phyloP scores from a whole-genome alignment of 2,888 invertebrate species.

The Cryptocephalus moraei region DNA sequence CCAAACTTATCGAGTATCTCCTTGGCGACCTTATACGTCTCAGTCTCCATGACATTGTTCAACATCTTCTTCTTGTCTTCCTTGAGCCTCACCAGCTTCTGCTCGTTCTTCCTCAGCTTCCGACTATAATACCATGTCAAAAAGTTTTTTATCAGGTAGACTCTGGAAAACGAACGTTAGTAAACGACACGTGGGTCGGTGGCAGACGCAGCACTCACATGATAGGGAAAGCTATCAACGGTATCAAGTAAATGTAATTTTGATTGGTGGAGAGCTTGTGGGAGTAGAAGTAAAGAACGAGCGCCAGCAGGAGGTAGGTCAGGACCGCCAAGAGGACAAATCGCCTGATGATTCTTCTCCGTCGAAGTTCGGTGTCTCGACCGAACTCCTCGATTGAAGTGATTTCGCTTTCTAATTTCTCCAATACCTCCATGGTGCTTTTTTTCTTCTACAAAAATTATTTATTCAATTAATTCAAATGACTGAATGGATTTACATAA shows the following conservation, averaged over 20 bases:
- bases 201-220: conserved; percentile 52
- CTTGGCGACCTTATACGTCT: conserved; percentile 92
- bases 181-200: not conserved
- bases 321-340: conserved; percentile 53
- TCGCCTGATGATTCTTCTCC: conserved; percentile 72
- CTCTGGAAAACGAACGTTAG: conserved; percentile 11
- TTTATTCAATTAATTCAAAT: not conserved
- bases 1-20: conserved; percentile 82
- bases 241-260: conserved; percentile 64
- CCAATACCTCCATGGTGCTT: conserved; percentile 48
- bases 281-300: conserved; percentile 70
- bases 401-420: conserved; percentile 70
- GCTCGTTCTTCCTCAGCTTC: conserved; percentile 67
- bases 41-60: conserved; percentile 94
- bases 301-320: conserved; percentile 58
- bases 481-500: not conserved
- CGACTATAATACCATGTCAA: conserved; percentile 85
- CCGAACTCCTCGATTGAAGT: conserved; percentile 71
- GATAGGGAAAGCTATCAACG: conserved; percentile 69
- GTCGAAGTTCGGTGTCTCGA: conserved; percentile 66
- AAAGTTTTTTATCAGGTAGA: conserved; percentile 52
- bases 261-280: conserved; percentile 67
- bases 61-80: conserved; percentile 81
- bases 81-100: conserved; percentile 58
- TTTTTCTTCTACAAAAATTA: conserved; percentile 41